phyloP scores from a whole-genome alignment of 2,113 vertebrate species.

The Coreoperca whiteheadi region DNA sequence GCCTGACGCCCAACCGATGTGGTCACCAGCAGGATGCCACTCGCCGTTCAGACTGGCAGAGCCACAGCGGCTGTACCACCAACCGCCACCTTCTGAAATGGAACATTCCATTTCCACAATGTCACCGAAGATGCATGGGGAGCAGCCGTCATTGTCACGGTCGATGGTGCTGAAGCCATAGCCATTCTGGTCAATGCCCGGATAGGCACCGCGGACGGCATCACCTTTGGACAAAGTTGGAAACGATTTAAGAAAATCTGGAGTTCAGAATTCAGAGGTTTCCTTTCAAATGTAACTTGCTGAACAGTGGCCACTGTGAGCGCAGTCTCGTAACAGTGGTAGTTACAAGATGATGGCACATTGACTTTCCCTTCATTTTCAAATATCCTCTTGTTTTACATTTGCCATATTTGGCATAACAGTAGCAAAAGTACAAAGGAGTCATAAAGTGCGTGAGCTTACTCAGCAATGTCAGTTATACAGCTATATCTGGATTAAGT shows the following conservation, averaged over 20 bases:
- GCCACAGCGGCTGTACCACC: conserved; percentile 82
- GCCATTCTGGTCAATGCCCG: conserved; percentile 68
- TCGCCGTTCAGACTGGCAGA: conserved; percentile 73
- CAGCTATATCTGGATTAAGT: background rate
- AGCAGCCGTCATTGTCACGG: conserved; percentile 73
- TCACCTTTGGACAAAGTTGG: conserved; percentile 58
- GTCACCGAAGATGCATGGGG: conserved; percentile 67
- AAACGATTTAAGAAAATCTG: background rate
- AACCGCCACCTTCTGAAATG: background rate
- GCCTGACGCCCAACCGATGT: conserved; percentile 74
- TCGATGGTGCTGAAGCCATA: conserved; percentile 79
- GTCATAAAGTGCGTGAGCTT: background rate
- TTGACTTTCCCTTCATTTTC: background rate
- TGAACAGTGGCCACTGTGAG: background rate
- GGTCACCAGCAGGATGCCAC: conserved; percentile 55
- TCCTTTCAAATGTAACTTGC: background rate
- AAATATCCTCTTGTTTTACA: too few relatives aligned
- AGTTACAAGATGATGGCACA: background rate
- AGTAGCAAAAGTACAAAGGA: background rate
- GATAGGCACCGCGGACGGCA: conserved; percentile 61
- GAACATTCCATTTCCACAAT: conserved; percentile 31
- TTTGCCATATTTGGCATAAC: too few relatives aligned
- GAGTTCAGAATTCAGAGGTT: background rate
- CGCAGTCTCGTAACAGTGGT: too few relatives aligned
- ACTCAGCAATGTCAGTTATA: background rate